Conservation (phyloP, 2,113 vertebrate species). For the Lepisosteus osseus region DNA sequence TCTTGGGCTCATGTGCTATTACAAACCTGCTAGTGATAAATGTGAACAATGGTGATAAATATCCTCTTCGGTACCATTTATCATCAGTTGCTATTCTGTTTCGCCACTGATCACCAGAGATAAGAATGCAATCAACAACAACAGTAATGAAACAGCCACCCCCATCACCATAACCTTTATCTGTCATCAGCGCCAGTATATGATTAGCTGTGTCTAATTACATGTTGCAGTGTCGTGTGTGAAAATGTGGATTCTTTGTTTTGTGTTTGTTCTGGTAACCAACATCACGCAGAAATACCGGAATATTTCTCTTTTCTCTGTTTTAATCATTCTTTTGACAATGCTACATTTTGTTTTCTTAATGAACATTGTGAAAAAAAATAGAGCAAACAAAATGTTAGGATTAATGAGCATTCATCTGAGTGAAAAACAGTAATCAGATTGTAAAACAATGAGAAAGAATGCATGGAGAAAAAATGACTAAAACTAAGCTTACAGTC, state of each 20-base stretch:
- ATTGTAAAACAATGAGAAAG: no score
- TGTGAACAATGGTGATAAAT: constrained; percentile 45
- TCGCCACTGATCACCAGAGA: constrained; percentile 33
- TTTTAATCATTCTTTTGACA: no score
- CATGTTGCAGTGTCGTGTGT: neutral
- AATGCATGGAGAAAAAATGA: no score
- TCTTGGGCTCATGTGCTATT: constrained; percentile 43
- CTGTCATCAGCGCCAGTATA: constrained; percentile 7
- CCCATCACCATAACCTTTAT: neutral
- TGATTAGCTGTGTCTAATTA: constrained; percentile 12
- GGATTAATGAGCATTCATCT: no score
- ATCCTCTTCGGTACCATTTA: constrained; percentile 41
- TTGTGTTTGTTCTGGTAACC: neutral
- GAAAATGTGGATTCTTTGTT: neutral
- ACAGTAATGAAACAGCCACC: constrained; percentile 1
- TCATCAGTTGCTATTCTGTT: constrained; percentile 32
- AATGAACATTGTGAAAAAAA: no score
- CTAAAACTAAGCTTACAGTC: no score
- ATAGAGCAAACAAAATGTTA: no score
- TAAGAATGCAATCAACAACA: constrained; percentile 28
- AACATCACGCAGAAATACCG: neutral
- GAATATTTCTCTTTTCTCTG: no score
- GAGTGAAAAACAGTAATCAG: no score
- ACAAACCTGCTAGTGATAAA: constrained; percentile 46
- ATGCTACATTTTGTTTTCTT: no score